phyloP scores from a whole-genome alignment of 2,797 vertebrate genomes.

The Oryzias dopingdopingensis region DNA sequence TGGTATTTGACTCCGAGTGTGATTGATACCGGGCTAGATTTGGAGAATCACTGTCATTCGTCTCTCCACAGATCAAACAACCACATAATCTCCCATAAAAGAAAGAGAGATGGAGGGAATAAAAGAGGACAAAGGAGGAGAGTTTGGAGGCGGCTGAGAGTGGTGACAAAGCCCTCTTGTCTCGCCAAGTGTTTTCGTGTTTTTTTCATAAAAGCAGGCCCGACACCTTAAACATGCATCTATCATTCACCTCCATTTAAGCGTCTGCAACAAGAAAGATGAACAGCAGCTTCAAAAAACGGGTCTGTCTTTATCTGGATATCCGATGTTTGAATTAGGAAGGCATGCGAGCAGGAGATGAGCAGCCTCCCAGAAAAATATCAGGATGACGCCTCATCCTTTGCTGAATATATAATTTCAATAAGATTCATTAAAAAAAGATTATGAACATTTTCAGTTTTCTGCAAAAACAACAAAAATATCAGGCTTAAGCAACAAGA shows the following conservation, averaged over 20 bases:
- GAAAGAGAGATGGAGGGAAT: constrained; percentile 62
- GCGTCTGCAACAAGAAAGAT: constrained; percentile 18
- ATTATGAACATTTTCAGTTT: too few relatives aligned
- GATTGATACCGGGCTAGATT: constrained; percentile 76
- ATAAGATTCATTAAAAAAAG: too few relatives aligned
- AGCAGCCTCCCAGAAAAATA: too few relatives aligned
- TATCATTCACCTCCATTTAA: constrained; percentile 39
- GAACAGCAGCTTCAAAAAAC: constrained; percentile 7
- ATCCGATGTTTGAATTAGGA: too few relatives aligned
- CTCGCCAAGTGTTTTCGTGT: constrained; percentile 54
- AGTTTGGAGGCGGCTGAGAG: constrained; percentile 7
- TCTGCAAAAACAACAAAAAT: too few relatives aligned
- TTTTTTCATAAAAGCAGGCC: constrained; percentile 42
- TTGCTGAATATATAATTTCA: too few relatives aligned
- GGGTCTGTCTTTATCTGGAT: constrained; percentile 3
- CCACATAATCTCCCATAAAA: constrained; percentile 69
- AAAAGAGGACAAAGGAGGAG: constrained; percentile 46
- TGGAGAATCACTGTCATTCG: constrained; percentile 75
- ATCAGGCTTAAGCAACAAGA: too few relatives aligned
- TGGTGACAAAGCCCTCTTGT: constrained; percentile 39
- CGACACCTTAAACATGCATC: constrained; percentile 37
- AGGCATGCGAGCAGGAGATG: too few relatives aligned
- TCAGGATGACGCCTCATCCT: too few relatives aligned
- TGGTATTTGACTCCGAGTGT: constrained; percentile 69
- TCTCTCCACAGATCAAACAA: constrained; percentile 76